Evolutionary conservation across 2,888 invertebrate species (phyloP).

Genomic region (Zelleria hepariella): DNA sequence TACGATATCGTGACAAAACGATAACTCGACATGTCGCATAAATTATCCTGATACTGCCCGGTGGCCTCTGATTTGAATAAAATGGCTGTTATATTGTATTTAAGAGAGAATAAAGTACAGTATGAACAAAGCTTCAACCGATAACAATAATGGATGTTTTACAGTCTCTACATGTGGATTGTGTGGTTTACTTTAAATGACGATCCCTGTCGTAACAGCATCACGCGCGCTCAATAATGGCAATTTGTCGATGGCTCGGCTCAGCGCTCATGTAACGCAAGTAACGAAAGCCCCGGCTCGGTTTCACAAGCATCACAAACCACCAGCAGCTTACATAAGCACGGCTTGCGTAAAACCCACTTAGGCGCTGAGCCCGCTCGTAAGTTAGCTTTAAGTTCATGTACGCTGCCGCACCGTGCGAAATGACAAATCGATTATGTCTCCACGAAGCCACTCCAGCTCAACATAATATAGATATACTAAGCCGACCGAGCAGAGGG

Average conservation of each 20-base stretch:
- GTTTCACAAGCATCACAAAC: constrained; percentile 60
- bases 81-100: not conserved
- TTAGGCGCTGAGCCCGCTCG: constrained; percentile 45
- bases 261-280: constrained; percentile 30
- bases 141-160: not conserved
- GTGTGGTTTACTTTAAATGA: not conserved
- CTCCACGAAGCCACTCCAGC: constrained; percentile 13
- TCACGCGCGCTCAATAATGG: constrained; percentile 34
- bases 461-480: not conserved
- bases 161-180: not conserved
- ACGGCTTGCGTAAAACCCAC: constrained; percentile 26
- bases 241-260: constrained; percentile 34
- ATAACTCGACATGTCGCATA: constrained; percentile 34
- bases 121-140: not conserved
- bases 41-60: constrained; percentile 6
- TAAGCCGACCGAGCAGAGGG: not conserved
- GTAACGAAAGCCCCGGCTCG: constrained; percentile 44
- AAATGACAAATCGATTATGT: constrained; percentile 44
- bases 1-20: constrained; percentile 42
- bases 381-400: constrained; percentile 57
- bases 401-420: constrained; percentile 35
- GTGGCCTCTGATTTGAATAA: not conserved
- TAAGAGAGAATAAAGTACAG: not conserved
- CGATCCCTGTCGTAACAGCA: constrained; percentile 22
- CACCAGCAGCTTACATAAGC: constrained; percentile 50